Base-by-base conservation (phyloP, 2,113 vertebrate species). In the Pachyramphus minor region DNA sequence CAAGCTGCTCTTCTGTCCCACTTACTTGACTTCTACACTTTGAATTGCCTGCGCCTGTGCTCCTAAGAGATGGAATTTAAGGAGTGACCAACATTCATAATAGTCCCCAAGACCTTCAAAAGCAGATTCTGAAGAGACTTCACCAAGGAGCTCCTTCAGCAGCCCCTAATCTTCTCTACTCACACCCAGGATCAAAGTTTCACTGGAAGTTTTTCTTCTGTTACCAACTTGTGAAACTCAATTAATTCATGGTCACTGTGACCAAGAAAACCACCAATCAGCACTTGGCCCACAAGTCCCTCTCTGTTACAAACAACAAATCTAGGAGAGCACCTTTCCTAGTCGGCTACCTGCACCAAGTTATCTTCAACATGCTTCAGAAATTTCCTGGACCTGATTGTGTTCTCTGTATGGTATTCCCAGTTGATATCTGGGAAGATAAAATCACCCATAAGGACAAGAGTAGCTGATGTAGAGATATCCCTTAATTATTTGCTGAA, bases 281-380 rank as follows among this genome's bases (percentile, higher is more conserved):
- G 5, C 11, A 35, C 30, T 44, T 24, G 5, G 2, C 15, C n/a
- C 20, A 24, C 10, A 64, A 47, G 11, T 22, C n/a, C 21, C 28
- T 79, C 22, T 22, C 39, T 60, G 23, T 50, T 44, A 35, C 30
- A 64, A 75, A 47, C 7, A 77, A 33, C 24, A 73, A 28, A 41
- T 28, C 14, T 18, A 24, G 37, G 33, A 56, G 24, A 22, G 18
- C 19, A 33, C 49, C 19, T 63, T 56, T 52, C 59, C 11, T 23
- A 33, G 5, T 41, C 0, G 0, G 30, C 42, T 53, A 18, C 59
- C 15, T 90, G 25, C 14, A 28, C 44, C 30, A 53, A 78, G 11
- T 33, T 41, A 12, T 12, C 47, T 78, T 41, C 39, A 64, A 16
- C 20, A 7, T 6, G 20, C 23, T 69, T n/a, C 27, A 79, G 55